Evolutionary conservation across 2,888 invertebrate species (phyloP).

Genomic region (Plusia festucae): DNA sequence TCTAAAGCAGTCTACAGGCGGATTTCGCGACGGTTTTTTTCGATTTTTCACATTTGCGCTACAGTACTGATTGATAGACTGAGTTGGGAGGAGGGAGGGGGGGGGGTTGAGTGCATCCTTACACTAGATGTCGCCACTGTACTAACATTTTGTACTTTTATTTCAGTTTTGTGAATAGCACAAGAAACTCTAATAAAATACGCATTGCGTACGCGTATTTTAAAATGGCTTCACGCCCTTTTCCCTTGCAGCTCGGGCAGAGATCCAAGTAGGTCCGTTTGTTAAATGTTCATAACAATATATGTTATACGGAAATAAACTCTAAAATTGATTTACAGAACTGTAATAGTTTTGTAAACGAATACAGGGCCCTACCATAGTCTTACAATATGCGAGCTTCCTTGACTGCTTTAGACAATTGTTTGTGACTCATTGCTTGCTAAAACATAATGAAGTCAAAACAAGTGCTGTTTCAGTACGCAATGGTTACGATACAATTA

Average conservation of each 20-base stretch:
- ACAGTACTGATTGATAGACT: conserved; percentile 74
- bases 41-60: conserved; percentile 76
- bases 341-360: not conserved
- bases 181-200: conserved; percentile 53
- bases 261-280: conserved; percentile 50
- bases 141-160: conserved; percentile 54
- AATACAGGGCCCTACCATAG: too few species aligned
- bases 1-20: conserved; percentile 67
- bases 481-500: too few species aligned
- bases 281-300: not conserved
- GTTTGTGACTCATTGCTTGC: too few species aligned
- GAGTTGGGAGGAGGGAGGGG: conserved; percentile 16
- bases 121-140: conserved; percentile 50
- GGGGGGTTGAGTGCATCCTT: conserved; percentile 51
- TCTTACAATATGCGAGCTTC: too few species aligned
- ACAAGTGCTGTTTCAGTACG: too few species aligned
- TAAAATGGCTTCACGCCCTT: conserved; percentile 51
- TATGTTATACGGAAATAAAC: conserved; percentile 1
- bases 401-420: too few species aligned
- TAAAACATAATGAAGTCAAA: too few species aligned
- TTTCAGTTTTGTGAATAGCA: conserved; percentile 43
- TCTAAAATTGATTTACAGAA: conserved; percentile 1
- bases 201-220: conserved; percentile 59
- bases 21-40: conserved; percentile 69
- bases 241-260: conserved; percentile 38